Conservation (phyloP, 2,113 vertebrate species). For the Nothoprocta pentlandii region DNA sequence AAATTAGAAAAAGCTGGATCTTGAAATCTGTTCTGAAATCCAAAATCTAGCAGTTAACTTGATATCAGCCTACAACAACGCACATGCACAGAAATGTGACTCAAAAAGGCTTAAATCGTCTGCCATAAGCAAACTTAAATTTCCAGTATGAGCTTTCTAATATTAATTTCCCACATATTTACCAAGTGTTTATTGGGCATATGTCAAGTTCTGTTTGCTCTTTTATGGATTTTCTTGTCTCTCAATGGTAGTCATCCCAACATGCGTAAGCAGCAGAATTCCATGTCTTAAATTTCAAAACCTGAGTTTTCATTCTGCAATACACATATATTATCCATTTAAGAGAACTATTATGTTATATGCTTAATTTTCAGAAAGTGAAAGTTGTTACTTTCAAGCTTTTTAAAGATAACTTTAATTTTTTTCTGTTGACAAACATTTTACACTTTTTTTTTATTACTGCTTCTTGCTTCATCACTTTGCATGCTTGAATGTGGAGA, state of each 20-base stretch:
- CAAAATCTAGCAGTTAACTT: not conserved
- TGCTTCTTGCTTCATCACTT: not conserved
- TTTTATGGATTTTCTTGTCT: not conserved
- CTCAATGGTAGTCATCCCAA: not conserved
- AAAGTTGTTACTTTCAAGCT: not conserved
- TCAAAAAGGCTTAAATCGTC: not conserved
- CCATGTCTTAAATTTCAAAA: not conserved
- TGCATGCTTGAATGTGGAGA: not conserved
- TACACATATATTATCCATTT: not conserved
- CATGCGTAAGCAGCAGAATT: not conserved
- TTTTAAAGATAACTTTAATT: not conserved
- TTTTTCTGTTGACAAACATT: not conserved
- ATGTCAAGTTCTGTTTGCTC: not conserved
- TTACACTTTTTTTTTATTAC: not conserved
- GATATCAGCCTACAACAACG: not conserved
- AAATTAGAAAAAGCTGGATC: not conserved
- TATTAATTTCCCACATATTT: not conserved
- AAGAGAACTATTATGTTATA: not conserved
- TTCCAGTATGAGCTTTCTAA: not conserved
- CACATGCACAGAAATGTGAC: not conserved
- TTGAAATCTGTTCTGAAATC: not conserved
- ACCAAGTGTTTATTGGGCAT: not conserved
- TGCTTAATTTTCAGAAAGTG: not conserved
- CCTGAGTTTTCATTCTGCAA: not conserved
- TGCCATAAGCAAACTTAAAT: not conserved